phyloP scores from a whole-genome alignment of 2,888 invertebrate genomes.

The Margaritifera margaritifera region DNA sequence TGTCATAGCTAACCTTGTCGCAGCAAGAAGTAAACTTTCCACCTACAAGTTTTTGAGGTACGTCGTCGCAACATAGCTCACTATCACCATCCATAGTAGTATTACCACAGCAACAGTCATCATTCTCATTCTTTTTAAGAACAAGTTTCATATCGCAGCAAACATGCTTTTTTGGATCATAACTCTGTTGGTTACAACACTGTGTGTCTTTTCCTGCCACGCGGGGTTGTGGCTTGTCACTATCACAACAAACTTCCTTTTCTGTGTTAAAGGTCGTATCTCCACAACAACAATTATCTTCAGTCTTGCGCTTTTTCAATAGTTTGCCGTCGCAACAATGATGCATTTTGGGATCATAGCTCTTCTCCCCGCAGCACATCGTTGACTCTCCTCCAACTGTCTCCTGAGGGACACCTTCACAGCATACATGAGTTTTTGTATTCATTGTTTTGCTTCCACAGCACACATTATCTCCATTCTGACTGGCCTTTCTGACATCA shows the following conservation, averaged over 20 bases:
- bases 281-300: conserved; percentile 29
- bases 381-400: too few relatives aligned
- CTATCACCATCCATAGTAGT: too few relatives aligned
- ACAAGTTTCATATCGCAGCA: too few relatives aligned
- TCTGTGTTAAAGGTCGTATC: conserved; percentile 16
- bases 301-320: conserved; percentile 5
- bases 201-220: too few relatives aligned
- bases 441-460: conserved; percentile 16
- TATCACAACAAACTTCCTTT: conserved; percentile 20
- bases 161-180: too few relatives aligned
- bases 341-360: conserved; percentile 14
- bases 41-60: neutral
- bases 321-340: conserved; percentile 19
- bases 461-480: conserved; percentile 29
- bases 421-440: too few relatives aligned
- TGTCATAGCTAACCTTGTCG: conserved; percentile 18
- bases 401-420: too few relatives aligned
- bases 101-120: too few relatives aligned
- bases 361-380: conserved; percentile 17
- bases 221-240: conserved; percentile 17
- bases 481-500: conserved; percentile 14
- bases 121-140: too few relatives aligned
- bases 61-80: too few relatives aligned
- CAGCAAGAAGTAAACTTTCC: conserved; percentile 16
- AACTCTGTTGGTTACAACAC: too few relatives aligned